A percentile compares a stretch with the other conserved stretches of the same genome.
phyloP scores from a whole-genome alignment of 2,797 vertebrate species.

The Todus mexicanus region DNA sequence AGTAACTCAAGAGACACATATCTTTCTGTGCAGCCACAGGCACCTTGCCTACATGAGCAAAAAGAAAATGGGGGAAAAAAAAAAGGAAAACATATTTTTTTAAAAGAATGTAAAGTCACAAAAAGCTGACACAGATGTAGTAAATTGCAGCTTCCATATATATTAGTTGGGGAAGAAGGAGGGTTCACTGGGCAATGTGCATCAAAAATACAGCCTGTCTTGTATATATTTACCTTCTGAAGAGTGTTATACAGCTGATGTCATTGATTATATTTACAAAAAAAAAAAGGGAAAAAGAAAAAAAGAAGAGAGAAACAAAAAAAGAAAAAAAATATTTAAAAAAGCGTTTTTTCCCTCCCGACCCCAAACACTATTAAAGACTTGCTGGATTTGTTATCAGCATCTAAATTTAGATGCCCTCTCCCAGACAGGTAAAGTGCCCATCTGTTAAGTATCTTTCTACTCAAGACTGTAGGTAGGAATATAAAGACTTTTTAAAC shows the following conservation, averaged over 20 bases:
- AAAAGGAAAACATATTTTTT: background rate
- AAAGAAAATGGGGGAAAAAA: background rate
- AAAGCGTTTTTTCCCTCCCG: background rate
- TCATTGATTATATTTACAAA: background rate
- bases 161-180: background rate
- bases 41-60: constrained; percentile 26
- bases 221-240: background rate
- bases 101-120: background rate
- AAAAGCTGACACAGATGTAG: background rate
- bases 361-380: background rate
- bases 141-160: background rate
- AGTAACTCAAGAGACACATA: constrained; percentile 21
- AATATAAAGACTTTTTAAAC: background rate
- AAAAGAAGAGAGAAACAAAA: too few species aligned
- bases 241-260: background rate
- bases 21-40: constrained; percentile 2
- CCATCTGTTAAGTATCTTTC: background rate
- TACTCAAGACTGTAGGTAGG: background rate
- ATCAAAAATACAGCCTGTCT: background rate
- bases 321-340: too few species aligned
- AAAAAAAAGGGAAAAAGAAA: background rate
- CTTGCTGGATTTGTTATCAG: background rate
- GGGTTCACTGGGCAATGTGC: background rate
- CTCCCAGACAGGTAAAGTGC: background rate
- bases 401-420: background rate